Evolutionary conservation across 2,888 invertebrate genomes (phyloP), one percentile per base, ranked within the genome.

Genomic region (Pandemis heparana): DNA sequence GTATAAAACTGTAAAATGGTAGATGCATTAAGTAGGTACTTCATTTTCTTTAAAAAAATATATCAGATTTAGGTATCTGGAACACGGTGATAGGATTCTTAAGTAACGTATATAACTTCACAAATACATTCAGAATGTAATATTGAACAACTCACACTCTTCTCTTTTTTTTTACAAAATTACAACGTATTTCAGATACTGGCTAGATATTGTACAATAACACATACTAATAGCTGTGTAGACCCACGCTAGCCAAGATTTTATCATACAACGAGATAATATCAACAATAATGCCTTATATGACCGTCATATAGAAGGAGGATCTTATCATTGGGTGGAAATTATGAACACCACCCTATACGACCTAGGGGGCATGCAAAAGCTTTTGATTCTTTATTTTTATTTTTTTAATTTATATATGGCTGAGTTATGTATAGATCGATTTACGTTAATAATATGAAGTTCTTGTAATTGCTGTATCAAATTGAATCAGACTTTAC

Each of bases 261-360:
- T 85, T 85, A 83, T 84, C 81, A 82, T 80, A 83, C 81, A 82
- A 79, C 77, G 79, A 78, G 81, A 80, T 79, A 80, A 78, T 75
- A 81, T 79, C 79, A 78, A 83, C 80, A 81, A 85, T 83, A 86
- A 80, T 79, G 76, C 77, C 81, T 43, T 80, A 83, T 83, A 84
- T 82, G 80, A 83, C 77, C 77, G 78, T 83, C 82, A 82, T 79
- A 81, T 79, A 80, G 82, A 79, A 76, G 70, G 71, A 51, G 74
- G 78, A 65, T 81, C 81, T 85, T 86, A 87, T 85, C 85, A 81
- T 78, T 72, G 56, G 53, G 79, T 80, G 77, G 79, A 85, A 84
- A 80, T 85, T 85, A 84, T 83, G 81, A 81, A 80, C 81, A 79
- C 83, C 83, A 83, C 80, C 79, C 82, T 72, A 66, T 68, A 70